Percentiles rank a stretch among this genome's conserved stretches.
These are phyloP conservation scores for Drosophila teissieri DNA, from an alignment of 1,140 invertebrate genomes.

Conservation along the genomic window DNA sequence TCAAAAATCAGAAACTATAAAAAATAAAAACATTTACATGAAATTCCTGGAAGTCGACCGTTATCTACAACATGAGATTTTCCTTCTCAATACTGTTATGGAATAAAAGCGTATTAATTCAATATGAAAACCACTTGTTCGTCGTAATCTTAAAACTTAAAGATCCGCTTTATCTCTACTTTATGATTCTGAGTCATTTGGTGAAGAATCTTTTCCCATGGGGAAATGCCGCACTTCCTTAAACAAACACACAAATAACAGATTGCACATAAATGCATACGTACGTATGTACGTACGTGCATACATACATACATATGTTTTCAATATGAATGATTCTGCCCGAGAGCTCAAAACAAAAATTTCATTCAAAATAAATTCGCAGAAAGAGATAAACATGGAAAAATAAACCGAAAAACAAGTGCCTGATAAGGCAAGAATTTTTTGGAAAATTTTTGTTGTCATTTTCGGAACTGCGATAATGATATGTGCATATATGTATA, in stretches of 20 bases:
- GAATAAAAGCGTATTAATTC: neutral
- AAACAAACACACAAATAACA: neutral
- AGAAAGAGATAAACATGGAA: slow-evolving; percentile 13
- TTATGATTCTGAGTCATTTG: slow-evolving; percentile 6
- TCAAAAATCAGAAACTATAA: neutral
- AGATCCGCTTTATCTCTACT: slow-evolving; percentile 13
- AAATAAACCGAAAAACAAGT: slow-evolving; percentile 4
- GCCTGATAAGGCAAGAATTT: slow-evolving; percentile 27
- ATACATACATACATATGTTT: neutral
- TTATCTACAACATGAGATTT: neutral
- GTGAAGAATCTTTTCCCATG: slow-evolving; percentile 13
- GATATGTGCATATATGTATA: neutral
- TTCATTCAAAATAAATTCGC: slow-evolving; percentile 21
- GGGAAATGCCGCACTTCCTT: slow-evolving; percentile 23
- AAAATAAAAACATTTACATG: neutral
- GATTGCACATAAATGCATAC: slow-evolving; percentile 3
- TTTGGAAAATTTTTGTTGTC: slow-evolving; percentile 36
- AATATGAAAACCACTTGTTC: neutral
- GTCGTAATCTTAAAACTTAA: neutral
- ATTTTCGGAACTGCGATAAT: slow-evolving; percentile 38
- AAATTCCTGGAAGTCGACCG: too few species aligned
- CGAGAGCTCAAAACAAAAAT: slow-evolving; percentile 1
- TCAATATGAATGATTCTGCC: slow-evolving; percentile 6
- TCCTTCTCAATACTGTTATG: neutral
- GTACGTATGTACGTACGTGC: neutral